A percentile compares a stretch with the other conserved stretches of the same genome.
Evolutionary conservation across 2,797 vertebrate genomes (phyloP).

Genomic region (Gephyroberyx darwinii): DNA sequence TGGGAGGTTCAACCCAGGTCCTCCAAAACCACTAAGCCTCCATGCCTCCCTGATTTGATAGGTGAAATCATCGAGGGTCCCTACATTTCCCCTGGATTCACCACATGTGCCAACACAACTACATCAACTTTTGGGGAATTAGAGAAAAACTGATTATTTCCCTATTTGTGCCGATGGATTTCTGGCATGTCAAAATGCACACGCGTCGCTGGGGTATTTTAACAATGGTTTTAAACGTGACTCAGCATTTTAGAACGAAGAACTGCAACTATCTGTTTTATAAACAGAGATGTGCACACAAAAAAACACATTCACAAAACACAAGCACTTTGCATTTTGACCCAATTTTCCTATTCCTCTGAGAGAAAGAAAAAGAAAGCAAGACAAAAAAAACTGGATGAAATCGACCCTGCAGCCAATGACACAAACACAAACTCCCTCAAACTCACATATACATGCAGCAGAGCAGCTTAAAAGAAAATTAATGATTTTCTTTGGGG

Average conservation of each 20-base stretch:
- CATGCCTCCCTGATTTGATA: conserved; percentile 35
- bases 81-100: conserved; percentile 21
- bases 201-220: not conserved
- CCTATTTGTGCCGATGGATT: conserved; percentile 33
- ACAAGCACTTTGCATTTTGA: not conserved
- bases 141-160: conserved; percentile 11
- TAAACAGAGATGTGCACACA: not conserved
- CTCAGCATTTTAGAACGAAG: not conserved
- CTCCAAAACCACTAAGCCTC: conserved; percentile 26
- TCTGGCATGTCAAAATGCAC: conserved; percentile 16
- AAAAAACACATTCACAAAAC: not conserved
- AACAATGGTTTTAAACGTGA: not conserved
- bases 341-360: not conserved
- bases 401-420: not conserved
- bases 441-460: not conserved
- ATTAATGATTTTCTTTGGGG: conserved; percentile 48
- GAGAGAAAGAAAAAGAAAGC: not conserved
- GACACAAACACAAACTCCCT: conserved; percentile 13
- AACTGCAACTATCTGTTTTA: not conserved
- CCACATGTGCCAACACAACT: not conserved
- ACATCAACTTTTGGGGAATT: conserved; percentile 22
- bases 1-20: conserved; percentile 45
- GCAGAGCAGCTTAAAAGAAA: conserved; percentile 26
- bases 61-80: conserved; percentile 48
- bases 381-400: not conserved